Evolutionary conservation across 2,888 invertebrate species (phyloP).

Genomic region (Hyles lineata): DNA sequence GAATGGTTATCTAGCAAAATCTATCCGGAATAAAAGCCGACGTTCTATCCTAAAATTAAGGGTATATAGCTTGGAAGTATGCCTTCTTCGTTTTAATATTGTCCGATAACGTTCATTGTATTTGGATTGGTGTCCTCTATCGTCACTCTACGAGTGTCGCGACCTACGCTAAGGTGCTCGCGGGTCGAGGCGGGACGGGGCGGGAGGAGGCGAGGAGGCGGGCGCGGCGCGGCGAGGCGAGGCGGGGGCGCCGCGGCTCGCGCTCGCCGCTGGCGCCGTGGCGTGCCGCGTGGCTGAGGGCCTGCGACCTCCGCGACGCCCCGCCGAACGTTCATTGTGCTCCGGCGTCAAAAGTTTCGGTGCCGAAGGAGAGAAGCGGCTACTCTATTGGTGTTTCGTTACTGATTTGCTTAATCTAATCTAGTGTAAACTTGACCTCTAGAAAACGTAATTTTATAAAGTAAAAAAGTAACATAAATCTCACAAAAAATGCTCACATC

Average conservation of each 20-base stretch:
- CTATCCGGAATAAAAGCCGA: constrained; percentile 84
- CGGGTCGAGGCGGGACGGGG: constrained; percentile 50
- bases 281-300: constrained; percentile 36
- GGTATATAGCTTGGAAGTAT: constrained; percentile 83
- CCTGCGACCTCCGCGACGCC: constrained; percentile 38
- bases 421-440: constrained; percentile 84
- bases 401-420: constrained; percentile 84
- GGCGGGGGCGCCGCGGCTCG: constrained; percentile 41
- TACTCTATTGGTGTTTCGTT: constrained; percentile 85
- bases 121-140: constrained; percentile 74
- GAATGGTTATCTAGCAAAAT: constrained; percentile 82
- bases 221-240: constrained; percentile 42
- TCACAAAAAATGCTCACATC: constrained; percentile 83
- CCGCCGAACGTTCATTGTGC: constrained; percentile 59
- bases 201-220: constrained; percentile 42
- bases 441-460: constrained; percentile 77
- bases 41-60: constrained; percentile 81
- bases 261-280: constrained; percentile 33
- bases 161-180: constrained; percentile 77
- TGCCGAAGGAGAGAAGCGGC: constrained; percentile 84
- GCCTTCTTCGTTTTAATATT: constrained; percentile 81
- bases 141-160: constrained; percentile 81
- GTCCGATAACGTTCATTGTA: constrained; percentile 82
- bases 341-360: constrained; percentile 78
- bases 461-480: constrained; percentile 82